Evolutionary conservation across 2,888 invertebrate species (phyloP).

Genomic region (Napeogenes sylphis): DNA sequence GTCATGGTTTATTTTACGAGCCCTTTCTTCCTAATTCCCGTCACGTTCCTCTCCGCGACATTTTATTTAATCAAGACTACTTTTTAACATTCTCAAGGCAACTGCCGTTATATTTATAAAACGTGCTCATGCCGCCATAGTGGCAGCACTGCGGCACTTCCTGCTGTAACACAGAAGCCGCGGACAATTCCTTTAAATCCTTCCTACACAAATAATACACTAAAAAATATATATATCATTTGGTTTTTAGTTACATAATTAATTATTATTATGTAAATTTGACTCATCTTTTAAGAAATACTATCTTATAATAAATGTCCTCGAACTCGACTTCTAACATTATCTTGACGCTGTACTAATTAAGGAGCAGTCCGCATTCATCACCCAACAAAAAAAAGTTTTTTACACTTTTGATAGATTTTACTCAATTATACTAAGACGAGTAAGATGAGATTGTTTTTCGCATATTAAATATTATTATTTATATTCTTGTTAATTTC

Average conservation of each 20-base stretch:
- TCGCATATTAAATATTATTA: conserved; percentile 44
- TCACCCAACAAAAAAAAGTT: conserved; percentile 41
- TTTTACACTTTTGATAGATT: conserved; percentile 55
- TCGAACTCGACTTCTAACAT: too few relatives aligned
- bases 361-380: too few relatives aligned
- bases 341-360: too few relatives aligned
- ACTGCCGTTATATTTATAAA: conserved; percentile 56
- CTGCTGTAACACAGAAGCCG: conserved; percentile 28
- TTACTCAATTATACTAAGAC: conserved; percentile 50
- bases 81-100: conserved; percentile 69
- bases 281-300: too few relatives aligned
- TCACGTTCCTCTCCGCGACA: conserved; percentile 63
- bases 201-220: too few relatives aligned
- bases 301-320: too few relatives aligned
- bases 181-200: too few relatives aligned
- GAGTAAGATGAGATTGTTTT: too few relatives aligned
- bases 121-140: conserved; percentile 41
- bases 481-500: conserved; percentile 70
- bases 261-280: too few relatives aligned
- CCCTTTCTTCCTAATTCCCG: conserved; percentile 53
- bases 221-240: too few relatives aligned
- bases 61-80: conserved; percentile 75
- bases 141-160: conserved; percentile 46
- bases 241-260: too few relatives aligned
- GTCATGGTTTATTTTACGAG: conserved; percentile 45